These are phyloP conservation scores for Halocynthia aurantium DNA, from an alignment of 23 tunicate genomes.

Conservation along the genomic window DNA sequence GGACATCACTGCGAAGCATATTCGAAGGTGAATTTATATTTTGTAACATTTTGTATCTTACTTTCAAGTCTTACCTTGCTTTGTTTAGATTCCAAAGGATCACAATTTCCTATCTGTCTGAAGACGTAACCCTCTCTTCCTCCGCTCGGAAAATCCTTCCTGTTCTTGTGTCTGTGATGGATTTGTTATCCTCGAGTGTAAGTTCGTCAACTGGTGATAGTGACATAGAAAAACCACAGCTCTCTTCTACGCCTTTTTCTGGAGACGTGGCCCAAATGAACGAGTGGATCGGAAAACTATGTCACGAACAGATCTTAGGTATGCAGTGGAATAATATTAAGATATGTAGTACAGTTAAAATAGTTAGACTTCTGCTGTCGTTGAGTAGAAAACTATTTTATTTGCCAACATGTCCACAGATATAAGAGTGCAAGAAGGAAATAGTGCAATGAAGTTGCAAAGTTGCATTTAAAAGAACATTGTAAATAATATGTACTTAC, in stretches of 20 bases:
- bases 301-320: conserved; percentile 17
- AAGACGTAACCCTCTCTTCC: conserved; percentile 40
- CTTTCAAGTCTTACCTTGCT: not conserved
- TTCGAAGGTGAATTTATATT: not conserved
- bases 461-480: too few species aligned
- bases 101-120: conserved; percentile 32
- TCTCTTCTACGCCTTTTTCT: conserved; percentile 4
- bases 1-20: not conserved
- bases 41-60: not conserved
- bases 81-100: conserved; percentile 41
- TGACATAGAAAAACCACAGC: not conserved
- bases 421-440: too few species aligned
- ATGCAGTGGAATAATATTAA: not conserved
- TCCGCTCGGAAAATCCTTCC: conserved; percentile 15
- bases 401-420: too few species aligned
- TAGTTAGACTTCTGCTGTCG: too few species aligned
- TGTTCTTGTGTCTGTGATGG: conserved; percentile 9
- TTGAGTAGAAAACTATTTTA: too few species aligned
- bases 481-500: too few species aligned
- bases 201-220: not conserved
- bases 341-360: too few species aligned
- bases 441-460: too few species aligned
- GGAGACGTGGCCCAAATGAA: conserved; percentile 3
- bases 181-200: not conserved
- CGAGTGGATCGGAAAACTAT: conserved; percentile 26